phyloP scores from a whole-genome alignment of 2,113 vertebrate species.

The Acinonyx jubatus region DNA sequence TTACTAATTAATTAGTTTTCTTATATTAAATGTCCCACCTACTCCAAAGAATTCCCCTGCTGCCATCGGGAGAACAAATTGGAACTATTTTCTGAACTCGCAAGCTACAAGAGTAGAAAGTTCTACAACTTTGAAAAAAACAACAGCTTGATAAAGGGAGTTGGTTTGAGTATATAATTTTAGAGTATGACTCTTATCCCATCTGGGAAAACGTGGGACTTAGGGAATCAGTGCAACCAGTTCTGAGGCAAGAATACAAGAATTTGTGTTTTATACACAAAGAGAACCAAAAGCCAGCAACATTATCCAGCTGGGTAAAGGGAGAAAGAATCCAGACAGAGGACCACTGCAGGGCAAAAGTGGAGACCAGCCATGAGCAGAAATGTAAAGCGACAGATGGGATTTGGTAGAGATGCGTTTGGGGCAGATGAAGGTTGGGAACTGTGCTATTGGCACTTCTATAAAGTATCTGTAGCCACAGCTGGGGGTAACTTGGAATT shows the following conservation, averaged over 20 bases:
- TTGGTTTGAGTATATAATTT: constrained; percentile 22
- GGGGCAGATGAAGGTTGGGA: background rate
- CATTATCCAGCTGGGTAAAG: background rate
- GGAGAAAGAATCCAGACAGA: background rate
- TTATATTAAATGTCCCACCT: constrained; percentile 28
- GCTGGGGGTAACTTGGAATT: background rate
- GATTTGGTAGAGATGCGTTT: background rate
- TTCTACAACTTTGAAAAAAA: constrained; percentile 42
- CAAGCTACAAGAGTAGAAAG: constrained; percentile 15
- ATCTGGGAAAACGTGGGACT: background rate
- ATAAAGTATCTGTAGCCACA: background rate
- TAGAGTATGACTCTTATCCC: background rate
- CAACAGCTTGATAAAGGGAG: background rate
- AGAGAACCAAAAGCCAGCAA: background rate
- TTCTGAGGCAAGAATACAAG: background rate
- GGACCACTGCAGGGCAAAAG: background rate
- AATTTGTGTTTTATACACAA: background rate
- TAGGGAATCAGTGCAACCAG: background rate
- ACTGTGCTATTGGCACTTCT: background rate
- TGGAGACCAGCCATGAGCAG: background rate
- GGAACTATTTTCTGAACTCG: constrained; percentile 14
- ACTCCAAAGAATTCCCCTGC: constrained; percentile 27
- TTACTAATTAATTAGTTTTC: constrained; percentile 58
- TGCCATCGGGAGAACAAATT: background rate
- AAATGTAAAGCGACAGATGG: background rate